Evolutionary conservation across 2,888 invertebrate species (phyloP).

Genomic region (Syrista parreyssii): DNA sequence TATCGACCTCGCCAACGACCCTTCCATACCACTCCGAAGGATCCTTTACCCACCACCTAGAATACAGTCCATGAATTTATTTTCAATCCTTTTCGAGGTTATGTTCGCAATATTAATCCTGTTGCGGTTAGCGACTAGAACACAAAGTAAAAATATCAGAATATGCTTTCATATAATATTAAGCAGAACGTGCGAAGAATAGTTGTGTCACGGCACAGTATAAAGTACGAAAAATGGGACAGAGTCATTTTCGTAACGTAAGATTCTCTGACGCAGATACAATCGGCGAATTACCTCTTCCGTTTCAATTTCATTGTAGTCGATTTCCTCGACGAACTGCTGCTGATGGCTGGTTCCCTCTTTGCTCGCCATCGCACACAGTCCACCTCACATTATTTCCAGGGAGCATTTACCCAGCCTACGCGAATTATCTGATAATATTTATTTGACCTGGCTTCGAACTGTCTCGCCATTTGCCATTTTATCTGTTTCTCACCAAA

Average conservation of each 20-base stretch:
- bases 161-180: background rate
- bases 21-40: slow-evolving; percentile 94
- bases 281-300: slow-evolving; percentile 71
- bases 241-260: background rate
- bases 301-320: slow-evolving; percentile 80
- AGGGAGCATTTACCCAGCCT: slow-evolving; percentile 42
- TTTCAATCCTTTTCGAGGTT: slow-evolving; percentile 6
- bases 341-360: slow-evolving; percentile 55
- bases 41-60: slow-evolving; percentile 91
- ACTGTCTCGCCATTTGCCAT: slow-evolving; percentile 33
- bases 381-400: slow-evolving; percentile 51
- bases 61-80: slow-evolving; percentile 30
- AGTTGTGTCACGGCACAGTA: background rate
- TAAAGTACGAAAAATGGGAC: background rate
- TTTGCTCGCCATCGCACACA: slow-evolving; percentile 51
- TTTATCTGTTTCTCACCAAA: slow-evolving; percentile 14
- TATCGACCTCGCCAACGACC: slow-evolving; percentile 86
- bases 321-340: slow-evolving; percentile 81
- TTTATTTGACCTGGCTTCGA: slow-evolving; percentile 32
- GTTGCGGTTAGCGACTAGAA: background rate
- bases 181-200: background rate
- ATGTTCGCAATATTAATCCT: slow-evolving; percentile 12
- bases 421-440: slow-evolving; percentile 19
- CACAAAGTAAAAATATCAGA: background rate
- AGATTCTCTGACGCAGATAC: slow-evolving; percentile 19